Evolutionary conservation across 2,888 invertebrate genomes (phyloP).

Genomic region (Nasonia oneida): DNA sequence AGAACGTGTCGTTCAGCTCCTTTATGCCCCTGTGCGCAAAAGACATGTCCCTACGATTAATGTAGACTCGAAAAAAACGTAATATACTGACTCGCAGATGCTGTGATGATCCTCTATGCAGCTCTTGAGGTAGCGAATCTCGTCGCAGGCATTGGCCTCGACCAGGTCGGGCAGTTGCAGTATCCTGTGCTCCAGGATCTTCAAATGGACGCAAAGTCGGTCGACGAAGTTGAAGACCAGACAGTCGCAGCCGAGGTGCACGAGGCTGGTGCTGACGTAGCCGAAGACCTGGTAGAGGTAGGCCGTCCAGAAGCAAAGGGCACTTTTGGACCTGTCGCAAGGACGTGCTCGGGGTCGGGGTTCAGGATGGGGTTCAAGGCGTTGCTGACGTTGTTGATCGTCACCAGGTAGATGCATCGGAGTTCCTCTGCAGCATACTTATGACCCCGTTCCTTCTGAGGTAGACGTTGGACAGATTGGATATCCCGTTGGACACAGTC

Average conservation of each 20-base stretch:
- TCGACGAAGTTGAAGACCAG: constrained; percentile 16
- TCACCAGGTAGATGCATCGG: constrained; percentile 9
- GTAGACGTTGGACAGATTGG: not conserved
- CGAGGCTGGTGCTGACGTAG: constrained; percentile 15
- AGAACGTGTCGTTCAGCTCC: constrained; percentile 55
- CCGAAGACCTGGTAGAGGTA: constrained; percentile 28
- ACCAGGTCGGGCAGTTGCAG: constrained; percentile 38
- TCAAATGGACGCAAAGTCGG: constrained; percentile 21
- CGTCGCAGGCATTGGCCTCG: not conserved
- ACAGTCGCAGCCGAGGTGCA: constrained; percentile 44
- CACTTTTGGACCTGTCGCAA: not conserved
- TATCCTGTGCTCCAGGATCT: constrained; percentile 39
- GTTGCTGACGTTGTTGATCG: constrained; percentile 2
- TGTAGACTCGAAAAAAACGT: not conserved
- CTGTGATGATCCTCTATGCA: constrained; percentile 44
- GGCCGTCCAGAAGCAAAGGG: constrained; percentile 16
- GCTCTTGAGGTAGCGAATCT: constrained; percentile 24
- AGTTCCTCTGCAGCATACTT: not conserved
- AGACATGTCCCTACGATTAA: not conserved
- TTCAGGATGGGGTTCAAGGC: not conserved
- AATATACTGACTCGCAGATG: constrained; percentile 44
- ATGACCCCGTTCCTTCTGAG: constrained; percentile 1
- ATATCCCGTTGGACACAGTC: not conserved
- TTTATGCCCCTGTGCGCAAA: constrained; percentile 17
- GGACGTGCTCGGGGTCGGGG: constrained; percentile 10